A percentile compares a stretch with the other conserved stretches of the same genome.
Evolutionary conservation across 2,113 vertebrate genomes (phyloP).

Genomic region (Aegotheles bennettii): DNA sequence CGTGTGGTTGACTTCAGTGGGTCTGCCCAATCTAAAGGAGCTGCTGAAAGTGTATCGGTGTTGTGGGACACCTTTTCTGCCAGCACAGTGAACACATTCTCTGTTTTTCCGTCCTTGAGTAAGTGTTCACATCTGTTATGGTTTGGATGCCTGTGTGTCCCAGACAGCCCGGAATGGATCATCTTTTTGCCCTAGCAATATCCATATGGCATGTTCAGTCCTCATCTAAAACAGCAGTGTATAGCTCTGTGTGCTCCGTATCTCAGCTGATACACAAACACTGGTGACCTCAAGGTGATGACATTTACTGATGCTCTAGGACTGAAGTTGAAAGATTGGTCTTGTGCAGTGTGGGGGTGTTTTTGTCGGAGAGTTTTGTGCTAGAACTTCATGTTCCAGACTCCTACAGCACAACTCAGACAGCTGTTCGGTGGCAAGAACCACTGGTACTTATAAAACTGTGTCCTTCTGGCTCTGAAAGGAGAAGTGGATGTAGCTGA

Average conservation of each 20-base stretch:
- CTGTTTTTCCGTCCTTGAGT: background rate
- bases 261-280: background rate
- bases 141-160: background rate
- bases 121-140: background rate
- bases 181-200: background rate
- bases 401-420: background rate
- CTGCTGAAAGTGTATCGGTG: background rate
- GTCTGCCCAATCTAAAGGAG: background rate
- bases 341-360: background rate
- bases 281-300: background rate
- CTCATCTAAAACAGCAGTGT: background rate
- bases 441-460: fast-evolving
- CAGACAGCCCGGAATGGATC: background rate
- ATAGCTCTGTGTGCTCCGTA: background rate
- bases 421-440: background rate
- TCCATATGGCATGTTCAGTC: background rate
- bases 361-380: background rate
- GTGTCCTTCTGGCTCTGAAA: background rate
- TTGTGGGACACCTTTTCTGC: background rate
- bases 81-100: background rate
- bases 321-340: background rate
- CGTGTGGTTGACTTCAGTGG: background rate
- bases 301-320: background rate
- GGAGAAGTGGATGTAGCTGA: background rate
- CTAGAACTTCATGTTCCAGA: background rate